Percentiles rank a stretch among this genome's conserved stretches.
phyloP scores from a whole-genome alignment of 92 coral and sea anemone genomes.

The Epizoanthus scotinus region DNA sequence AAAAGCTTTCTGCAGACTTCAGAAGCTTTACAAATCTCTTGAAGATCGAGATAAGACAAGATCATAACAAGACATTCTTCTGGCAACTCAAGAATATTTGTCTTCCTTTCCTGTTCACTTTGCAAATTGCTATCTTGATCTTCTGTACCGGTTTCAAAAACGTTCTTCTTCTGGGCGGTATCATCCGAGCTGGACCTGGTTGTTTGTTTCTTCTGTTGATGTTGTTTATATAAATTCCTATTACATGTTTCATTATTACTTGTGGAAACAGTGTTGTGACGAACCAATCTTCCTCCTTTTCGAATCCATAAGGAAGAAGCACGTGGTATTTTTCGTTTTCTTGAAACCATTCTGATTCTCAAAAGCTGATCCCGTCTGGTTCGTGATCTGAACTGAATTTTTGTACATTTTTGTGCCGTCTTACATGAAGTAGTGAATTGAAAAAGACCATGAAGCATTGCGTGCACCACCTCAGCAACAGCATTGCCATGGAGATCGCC shows the following conservation, averaged over 20 bases:
- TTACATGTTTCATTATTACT: neutral
- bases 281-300: slow-evolving; percentile 52
- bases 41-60: slow-evolving; percentile 35
- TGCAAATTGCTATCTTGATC: no score
- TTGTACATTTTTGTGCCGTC: no score
- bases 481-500: slow-evolving; percentile 83
- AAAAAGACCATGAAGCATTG: no score
- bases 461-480: slow-evolving; percentile 18
- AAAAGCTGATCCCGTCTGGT: no score
- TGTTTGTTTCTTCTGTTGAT: neutral
- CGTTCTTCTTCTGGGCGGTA: neutral
- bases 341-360: slow-evolving; percentile 28
- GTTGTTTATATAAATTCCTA: neutral
- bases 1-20: slow-evolving; percentile 54
- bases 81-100: slow-evolving; percentile 49
- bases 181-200: no score
- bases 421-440: no score
- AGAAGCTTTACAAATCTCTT: slow-evolving; percentile 52
- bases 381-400: no score
- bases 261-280: neutral
- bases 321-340: slow-evolving; percentile 30
- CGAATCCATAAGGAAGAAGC: slow-evolving; percentile 33
- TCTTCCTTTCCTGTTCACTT: neutral
- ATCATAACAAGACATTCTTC: slow-evolving; percentile 64
- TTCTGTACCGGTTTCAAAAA: neutral